Base-by-base conservation (phyloP, 1,140 invertebrate species). In the Meloidogyne exigua region DNA sequence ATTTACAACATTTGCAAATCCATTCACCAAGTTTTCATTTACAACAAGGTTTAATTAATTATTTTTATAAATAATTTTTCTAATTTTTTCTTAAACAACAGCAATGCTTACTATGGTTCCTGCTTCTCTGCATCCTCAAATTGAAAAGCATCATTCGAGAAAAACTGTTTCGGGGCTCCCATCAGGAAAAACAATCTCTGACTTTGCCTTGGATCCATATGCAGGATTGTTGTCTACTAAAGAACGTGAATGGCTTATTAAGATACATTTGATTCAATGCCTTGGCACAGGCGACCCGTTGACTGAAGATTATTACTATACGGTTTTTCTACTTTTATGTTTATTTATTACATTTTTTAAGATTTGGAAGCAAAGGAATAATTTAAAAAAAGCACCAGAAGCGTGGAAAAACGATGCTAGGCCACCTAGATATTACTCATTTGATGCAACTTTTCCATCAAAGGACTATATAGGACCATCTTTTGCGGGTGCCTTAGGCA, bases 241-340 rank as follows among this genome's bases (percentile, higher is more conserved):
- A 71, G 85, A 87, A 70, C 76, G 86, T 0, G 86, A 87, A 75
- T 87, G 85, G 85, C 76, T 87, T 4, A 86, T 87, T 21, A 85
- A 84, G 75, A 87, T 87, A 12, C 85, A 87, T 68, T 73, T 86
- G 25, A 75, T 87, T 23, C 85, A 87, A 67, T 87, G 84, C 36
- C 73, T 82, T 25, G 81, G 84, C 11, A 80, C 81, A 63, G 83
- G 82, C 7, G 76, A 87, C 44, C 85, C 86, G 12, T 62, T 82
- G n/a, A 71, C 81, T 11, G 85, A 87, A 25, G 85, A 87, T 64
- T 87, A 83, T 68, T 87, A 87, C 68, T 87, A 87, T 63, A 70
- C 81, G 64, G 85, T 85, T 23, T 36, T 7, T 74, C 66, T 32
- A 18, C 21, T 18, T 44, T 44, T 32, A 28, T 77, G 78, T 28